Evolutionary conservation across 2,888 invertebrate genomes (phyloP), one percentile per base, ranked within the genome.

Genomic region (Lithophane semibrunnea): DNA sequence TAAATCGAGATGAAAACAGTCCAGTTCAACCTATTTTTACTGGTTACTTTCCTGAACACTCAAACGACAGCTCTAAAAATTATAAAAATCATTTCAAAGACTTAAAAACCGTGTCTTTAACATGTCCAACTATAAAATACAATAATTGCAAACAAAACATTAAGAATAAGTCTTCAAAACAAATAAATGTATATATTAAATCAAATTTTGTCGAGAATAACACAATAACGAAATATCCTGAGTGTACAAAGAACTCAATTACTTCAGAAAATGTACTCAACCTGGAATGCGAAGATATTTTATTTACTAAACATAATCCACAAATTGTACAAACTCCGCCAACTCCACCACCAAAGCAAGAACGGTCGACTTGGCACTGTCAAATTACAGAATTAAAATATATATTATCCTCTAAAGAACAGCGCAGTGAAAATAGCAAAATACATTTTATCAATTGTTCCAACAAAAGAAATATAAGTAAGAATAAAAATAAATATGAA

Each of bases 1-100:
- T 84, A 52, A 52, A 64, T 61, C 54, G 82, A 68, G 82, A 84
- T 65, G 12, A 47, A 42, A 75, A 8, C 13, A 79, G 75, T 67
- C 4, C 16, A 12, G 73, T 82, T 61, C 84, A 85, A 65, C 84
- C 85, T 29, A 52, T 84, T 0, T 84, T 85, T 47, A 84, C 79
- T 4, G 82, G 82, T n/a, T 85, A 79, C 13, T 64, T 71, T 58
- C n/a, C 73, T 52, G n/a, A 66, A 24, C 44, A 18, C 7, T 66
- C 42, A 24, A 58, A n/a, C 2, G n/a, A 73, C 18, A 79, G 47
- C 5, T 47, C 54, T 54, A 47, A 0, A 29, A 68, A 67, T 58
- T 68, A 44, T 24, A 47, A 44, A 9, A 5, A 24, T 37, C 0
- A 61, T 49, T 61, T 63, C 29, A 24, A 12, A 3, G 0, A n/a